phyloP scores from a whole-genome alignment of 2,113 vertebrate species.

The Tichodroma muraria region DNA sequence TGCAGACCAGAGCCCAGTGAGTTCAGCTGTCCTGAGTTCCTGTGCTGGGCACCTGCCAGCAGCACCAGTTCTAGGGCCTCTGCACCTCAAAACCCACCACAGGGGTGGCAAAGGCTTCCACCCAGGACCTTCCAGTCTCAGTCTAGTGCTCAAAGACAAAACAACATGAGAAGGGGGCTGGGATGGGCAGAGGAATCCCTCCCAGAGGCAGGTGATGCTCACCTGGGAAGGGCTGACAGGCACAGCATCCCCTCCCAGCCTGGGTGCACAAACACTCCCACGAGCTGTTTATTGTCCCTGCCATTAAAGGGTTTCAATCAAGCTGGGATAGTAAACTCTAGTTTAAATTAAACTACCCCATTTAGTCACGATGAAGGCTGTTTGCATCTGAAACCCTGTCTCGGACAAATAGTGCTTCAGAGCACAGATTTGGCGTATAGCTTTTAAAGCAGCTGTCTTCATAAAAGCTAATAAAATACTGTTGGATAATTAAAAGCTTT shows the following conservation, averaged over 20 bases:
- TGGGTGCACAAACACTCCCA: not conserved
- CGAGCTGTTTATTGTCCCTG: not conserved
- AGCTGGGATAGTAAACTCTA: constrained; percentile 27
- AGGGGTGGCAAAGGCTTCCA: not conserved
- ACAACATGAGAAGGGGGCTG: fast-evolving
- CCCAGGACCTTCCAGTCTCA: not conserved
- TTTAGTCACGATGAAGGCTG: constrained; percentile 30
- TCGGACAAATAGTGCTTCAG: constrained; percentile 33
- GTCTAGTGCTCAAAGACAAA: not conserved
- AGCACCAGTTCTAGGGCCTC: not conserved
- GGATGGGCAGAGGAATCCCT: not conserved
- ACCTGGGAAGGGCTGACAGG: not conserved
- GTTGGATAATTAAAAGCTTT: constrained; percentile 65
- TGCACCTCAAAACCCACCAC: not conserved
- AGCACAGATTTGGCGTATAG: constrained; percentile 31
- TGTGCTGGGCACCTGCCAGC: not conserved
- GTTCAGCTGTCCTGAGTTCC: not conserved
- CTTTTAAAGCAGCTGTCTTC: constrained; percentile 56
- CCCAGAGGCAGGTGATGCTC: not conserved
- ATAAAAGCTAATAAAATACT: constrained; percentile 68
- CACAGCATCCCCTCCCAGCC: not conserved
- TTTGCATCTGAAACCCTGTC: constrained; percentile 3
- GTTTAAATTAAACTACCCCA: constrained; percentile 41
- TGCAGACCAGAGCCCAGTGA: not conserved
- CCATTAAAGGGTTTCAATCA: constrained; percentile 39